Percentiles rank a stretch among this genome's conserved stretches.
Evolutionary conservation across 1,140 invertebrate species (phyloP).

Genomic region (Wasmannia auropunctata): DNA sequence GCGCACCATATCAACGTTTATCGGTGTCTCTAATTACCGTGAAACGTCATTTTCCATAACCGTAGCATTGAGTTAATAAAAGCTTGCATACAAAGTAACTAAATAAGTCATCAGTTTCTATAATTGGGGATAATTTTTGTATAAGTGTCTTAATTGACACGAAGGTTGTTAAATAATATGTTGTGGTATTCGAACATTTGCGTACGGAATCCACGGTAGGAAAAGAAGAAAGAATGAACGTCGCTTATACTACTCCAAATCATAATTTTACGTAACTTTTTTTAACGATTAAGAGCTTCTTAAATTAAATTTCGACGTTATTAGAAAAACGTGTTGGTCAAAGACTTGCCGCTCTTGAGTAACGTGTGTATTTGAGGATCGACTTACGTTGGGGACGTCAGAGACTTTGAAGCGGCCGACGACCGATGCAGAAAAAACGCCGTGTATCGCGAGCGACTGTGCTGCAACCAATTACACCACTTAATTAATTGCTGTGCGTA

Average conservation of each 20-base stretch:
- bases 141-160: not conserved
- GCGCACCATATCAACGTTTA: not conserved
- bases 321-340: not conserved
- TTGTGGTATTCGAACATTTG: not conserved
- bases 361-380: not conserved
- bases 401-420: constrained; percentile 12
- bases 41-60: constrained; percentile 3
- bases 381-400: not conserved
- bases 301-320: not conserved
- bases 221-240: not conserved
- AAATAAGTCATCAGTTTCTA: not conserved
- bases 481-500: constrained; percentile 51
- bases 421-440: not conserved
- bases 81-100: not conserved
- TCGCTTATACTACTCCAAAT: not conserved
- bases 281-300: not conserved
- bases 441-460: not conserved
- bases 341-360: not conserved
- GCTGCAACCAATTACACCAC: constrained; percentile 47
- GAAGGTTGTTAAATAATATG: not conserved
- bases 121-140: not conserved
- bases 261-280: not conserved
- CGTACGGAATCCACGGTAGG: not conserved
- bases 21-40: constrained; percentile 19
- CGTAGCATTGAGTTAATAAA: not conserved